phyloP scores from a whole-genome alignment of 2,113 vertebrate genomes.

The Podocnemis expansa region DNA sequence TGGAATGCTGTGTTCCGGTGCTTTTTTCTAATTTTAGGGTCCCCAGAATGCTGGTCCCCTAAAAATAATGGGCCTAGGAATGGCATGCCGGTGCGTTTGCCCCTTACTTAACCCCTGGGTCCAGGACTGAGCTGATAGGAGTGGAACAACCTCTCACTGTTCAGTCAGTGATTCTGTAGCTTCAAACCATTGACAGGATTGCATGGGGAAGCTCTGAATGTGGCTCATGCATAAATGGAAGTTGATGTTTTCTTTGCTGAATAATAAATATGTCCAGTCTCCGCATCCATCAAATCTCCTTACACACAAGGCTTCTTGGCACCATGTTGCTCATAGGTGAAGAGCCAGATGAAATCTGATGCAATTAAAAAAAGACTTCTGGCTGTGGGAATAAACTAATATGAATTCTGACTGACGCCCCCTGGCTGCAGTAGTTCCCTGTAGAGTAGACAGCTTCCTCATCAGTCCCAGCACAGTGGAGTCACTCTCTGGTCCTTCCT shows the following conservation, averaged over 20 bases:
- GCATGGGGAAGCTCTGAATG: not conserved
- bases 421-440: not conserved
- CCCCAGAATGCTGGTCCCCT: too few relatives aligned
- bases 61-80: too few relatives aligned
- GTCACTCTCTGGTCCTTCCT: not conserved
- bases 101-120: too few relatives aligned
- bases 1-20: too few relatives aligned
- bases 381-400: not conserved
- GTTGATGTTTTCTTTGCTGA: not conserved
- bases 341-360: not conserved
- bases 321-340: not conserved
- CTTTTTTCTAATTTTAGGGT: too few relatives aligned
- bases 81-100: too few relatives aligned
- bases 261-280: not conserved
- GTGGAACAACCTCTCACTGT: not conserved
- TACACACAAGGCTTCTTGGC: not conserved
- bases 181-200: not conserved
- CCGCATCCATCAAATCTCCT: not conserved
- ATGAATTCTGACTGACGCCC: not conserved
- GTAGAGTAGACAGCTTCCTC: not conserved
- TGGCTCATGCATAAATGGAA: not conserved
- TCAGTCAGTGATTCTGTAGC: not conserved
- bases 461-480: not conserved
- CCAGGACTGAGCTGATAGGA: not conserved
- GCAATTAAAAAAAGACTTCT: not conserved